Conservation (phyloP, 2,113 vertebrate species). For the Boulengerochromis microlepis region DNA sequence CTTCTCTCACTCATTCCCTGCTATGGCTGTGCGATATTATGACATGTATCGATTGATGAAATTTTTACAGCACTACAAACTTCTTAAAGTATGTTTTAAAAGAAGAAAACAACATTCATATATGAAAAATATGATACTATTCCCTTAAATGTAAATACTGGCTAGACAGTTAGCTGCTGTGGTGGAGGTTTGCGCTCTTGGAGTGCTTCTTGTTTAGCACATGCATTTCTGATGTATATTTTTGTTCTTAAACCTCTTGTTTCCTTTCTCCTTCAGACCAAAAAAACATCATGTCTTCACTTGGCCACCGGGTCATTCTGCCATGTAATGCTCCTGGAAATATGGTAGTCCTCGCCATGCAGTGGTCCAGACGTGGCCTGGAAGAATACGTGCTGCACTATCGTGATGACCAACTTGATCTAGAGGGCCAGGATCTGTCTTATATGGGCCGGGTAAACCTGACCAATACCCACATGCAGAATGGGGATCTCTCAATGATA, state of each 20-base stretch:
- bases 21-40: neutral
- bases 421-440: neutral
- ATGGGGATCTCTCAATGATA: neutral
- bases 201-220: neutral
- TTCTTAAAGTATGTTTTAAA: too few relatives aligned
- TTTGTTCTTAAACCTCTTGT: neutral
- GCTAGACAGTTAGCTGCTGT: neutral
- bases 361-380: neutral
- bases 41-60: neutral
- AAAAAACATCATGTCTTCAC: fast-evolving
- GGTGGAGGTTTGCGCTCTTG: neutral
- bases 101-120: neutral
- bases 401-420: neutral
- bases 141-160: neutral
- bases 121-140: neutral
- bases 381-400: fast-evolving
- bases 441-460: neutral
- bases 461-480: neutral
- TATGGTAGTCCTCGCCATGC: neutral
- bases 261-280: neutral
- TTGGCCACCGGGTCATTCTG: neutral
- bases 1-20: neutral
- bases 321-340: neutral
- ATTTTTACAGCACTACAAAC: neutral
- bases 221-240: neutral